phyloP scores from a whole-genome alignment of 2,797 vertebrate species.

The Microctenopoma steveboyesi region DNA sequence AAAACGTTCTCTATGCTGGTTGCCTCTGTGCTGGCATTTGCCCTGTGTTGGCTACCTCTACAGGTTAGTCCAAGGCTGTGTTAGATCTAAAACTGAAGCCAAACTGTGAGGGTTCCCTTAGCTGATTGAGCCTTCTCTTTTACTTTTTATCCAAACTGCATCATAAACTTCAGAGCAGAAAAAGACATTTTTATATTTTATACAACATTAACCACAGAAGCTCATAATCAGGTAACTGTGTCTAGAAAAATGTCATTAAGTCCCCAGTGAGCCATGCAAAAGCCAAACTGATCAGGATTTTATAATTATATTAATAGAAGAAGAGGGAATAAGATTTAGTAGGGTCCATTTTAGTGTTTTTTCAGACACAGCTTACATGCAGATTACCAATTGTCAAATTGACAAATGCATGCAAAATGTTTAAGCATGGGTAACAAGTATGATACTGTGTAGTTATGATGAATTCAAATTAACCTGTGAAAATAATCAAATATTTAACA shows the following conservation, averaged over 20 bases:
- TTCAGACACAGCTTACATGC: neutral
- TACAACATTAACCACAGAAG: slow-evolving; percentile 36
- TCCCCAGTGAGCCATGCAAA: slow-evolving; percentile 43
- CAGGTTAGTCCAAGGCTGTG: slow-evolving; percentile 68
- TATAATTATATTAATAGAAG: slow-evolving; percentile 15
- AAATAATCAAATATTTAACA: neutral
- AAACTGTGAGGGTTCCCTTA: neutral
- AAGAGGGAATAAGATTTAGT: no score
- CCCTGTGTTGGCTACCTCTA: slow-evolving; percentile 84
- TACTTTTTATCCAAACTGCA: neutral
- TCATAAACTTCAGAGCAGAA: slow-evolving; percentile 9
- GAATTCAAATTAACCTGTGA: neutral
- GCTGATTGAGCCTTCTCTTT: neutral
- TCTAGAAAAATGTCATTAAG: slow-evolving; percentile 27
- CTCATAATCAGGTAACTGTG: slow-evolving; percentile 17
- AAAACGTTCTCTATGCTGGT: slow-evolving; percentile 83
- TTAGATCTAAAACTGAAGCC: neutral
- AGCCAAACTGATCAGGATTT: slow-evolving; percentile 25
- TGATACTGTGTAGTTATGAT: neutral
- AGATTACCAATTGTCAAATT: neutral
- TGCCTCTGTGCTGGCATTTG: slow-evolving; percentile 83
- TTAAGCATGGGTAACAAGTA: neutral
- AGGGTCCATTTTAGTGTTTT: neutral
- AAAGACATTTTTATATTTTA: slow-evolving; percentile 25
- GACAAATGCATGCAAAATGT: neutral